These are phyloP conservation scores for Acanthosepion lycidas DNA, from an alignment of 2,888 invertebrate species.

Conservation along the genomic window DNA sequence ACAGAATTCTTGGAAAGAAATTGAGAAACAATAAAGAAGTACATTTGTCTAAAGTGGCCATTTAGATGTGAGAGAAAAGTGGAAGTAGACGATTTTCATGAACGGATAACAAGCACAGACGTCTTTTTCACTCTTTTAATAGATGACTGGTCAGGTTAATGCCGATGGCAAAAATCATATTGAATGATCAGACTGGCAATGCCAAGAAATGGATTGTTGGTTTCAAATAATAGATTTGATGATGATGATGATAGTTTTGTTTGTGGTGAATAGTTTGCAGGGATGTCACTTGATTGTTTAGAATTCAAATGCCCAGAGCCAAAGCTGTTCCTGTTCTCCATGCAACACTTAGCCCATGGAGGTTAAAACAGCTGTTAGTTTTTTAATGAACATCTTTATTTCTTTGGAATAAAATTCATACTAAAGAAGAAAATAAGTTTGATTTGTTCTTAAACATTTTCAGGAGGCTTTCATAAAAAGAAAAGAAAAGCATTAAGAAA, in stretches of 20 bases:
- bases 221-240: neutral
- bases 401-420: neutral
- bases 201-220: neutral
- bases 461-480: too few species aligned
- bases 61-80: neutral
- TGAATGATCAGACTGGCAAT: neutral
- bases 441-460: too few species aligned
- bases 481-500: too few species aligned
- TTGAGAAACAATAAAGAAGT: too few species aligned
- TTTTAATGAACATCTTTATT: neutral
- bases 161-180: neutral
- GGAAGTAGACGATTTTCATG: neutral
- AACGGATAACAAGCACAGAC: neutral
- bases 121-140: neutral
- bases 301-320: neutral
- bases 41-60: neutral
- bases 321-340: neutral
- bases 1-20: neutral
- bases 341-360: too few species aligned
- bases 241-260: neutral
- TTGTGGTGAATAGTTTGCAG: neutral
- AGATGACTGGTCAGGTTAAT: neutral
- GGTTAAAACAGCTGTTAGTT: neutral
- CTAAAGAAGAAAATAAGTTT: neutral
- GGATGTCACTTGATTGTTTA: neutral